Conservation (phyloP, 2,888 invertebrate genomes). For the Latrodectus elegans region DNA sequence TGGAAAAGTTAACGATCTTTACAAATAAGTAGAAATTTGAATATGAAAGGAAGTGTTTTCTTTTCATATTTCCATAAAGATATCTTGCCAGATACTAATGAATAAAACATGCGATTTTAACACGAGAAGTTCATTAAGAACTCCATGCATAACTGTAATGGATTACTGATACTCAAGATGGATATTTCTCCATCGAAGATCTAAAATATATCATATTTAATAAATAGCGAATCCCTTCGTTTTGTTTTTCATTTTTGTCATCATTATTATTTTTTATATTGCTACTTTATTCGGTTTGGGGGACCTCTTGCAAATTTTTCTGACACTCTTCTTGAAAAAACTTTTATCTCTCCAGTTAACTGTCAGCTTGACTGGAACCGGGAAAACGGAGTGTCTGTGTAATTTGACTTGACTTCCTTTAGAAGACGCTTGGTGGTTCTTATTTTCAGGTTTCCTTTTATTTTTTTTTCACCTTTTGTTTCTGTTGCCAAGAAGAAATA, state of each 20-base stretch:
- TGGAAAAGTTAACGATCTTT: too few relatives aligned
- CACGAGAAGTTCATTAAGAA: too few relatives aligned
- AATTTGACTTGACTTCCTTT: conserved; percentile 52
- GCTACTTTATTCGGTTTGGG: background rate
- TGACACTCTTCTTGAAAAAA: conserved; percentile 40
- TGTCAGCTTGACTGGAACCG: conserved; percentile 51
- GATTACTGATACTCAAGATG: too few relatives aligned
- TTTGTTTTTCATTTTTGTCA: conserved; percentile 29
- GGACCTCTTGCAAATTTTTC: conserved; percentile 20
- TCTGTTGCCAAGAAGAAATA: conserved; percentile 8
- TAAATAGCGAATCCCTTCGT: conserved; percentile 47
- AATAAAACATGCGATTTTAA: too few relatives aligned
- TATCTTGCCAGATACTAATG: too few relatives aligned
- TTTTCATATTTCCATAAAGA: too few relatives aligned
- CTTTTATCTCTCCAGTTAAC: conserved; percentile 39
- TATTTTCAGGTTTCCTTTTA: background rate
- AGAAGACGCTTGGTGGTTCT: conserved; percentile 4
- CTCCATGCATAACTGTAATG: too few relatives aligned
- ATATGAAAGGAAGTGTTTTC: too few relatives aligned
- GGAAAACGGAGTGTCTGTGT: conserved; percentile 32
- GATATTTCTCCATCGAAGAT: too few relatives aligned
- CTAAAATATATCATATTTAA: conserved; percentile 33
- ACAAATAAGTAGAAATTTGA: too few relatives aligned
- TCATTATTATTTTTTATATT: conserved; percentile 13
- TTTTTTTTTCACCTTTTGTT: conserved; percentile 8